A percentile compares a stretch with the other conserved stretches of the same genome.
Evolutionary conservation across 1,140 invertebrate genomes (phyloP).

Genomic region (Drosophila ironensis): DNA sequence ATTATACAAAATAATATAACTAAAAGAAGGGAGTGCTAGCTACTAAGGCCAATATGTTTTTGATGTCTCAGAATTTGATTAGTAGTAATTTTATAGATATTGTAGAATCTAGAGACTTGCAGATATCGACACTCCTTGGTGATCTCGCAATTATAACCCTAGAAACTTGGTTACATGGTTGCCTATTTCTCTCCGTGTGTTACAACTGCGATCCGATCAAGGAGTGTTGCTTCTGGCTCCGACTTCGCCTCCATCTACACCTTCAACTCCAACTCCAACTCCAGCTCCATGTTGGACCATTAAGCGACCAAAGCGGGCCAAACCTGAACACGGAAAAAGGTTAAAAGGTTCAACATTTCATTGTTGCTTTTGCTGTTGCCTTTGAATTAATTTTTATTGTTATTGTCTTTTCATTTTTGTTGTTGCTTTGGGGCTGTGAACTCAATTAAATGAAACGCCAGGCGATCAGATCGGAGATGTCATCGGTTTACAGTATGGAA

Average conservation of each 20-base stretch:
- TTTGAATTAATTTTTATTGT: conserved; percentile 79
- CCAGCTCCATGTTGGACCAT: conserved; percentile 40
- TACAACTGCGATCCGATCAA: conserved; percentile 44
- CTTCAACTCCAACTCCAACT: conserved; percentile 7
- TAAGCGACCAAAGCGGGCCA: conserved; percentile 53
- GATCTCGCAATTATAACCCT: too few relatives aligned
- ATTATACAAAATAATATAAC: too few relatives aligned
- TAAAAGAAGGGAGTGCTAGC: too few relatives aligned
- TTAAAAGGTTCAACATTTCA: conserved; percentile 76
- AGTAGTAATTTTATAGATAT: too few relatives aligned
- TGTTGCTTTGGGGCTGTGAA: conserved; percentile 57
- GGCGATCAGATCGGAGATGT: conserved; percentile 67
- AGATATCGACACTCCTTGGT: too few relatives aligned
- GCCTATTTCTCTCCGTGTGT: conserved; percentile 13
- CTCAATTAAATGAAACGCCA: conserved; percentile 77
- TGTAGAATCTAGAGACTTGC: too few relatives aligned
- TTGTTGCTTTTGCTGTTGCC: conserved; percentile 51
- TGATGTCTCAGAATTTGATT: too few relatives aligned
- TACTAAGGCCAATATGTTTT: too few relatives aligned
- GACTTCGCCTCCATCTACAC: background rate
- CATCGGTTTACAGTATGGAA: conserved; percentile 51
- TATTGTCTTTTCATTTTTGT: conserved; percentile 53
- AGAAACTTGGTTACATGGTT: too few relatives aligned
- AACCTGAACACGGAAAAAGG: conserved; percentile 66
- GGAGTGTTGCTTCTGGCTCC: conserved; percentile 56